Base-by-base conservation (phyloP, 1,140 invertebrate species). In the Lepidotrigona ventralis region DNA sequence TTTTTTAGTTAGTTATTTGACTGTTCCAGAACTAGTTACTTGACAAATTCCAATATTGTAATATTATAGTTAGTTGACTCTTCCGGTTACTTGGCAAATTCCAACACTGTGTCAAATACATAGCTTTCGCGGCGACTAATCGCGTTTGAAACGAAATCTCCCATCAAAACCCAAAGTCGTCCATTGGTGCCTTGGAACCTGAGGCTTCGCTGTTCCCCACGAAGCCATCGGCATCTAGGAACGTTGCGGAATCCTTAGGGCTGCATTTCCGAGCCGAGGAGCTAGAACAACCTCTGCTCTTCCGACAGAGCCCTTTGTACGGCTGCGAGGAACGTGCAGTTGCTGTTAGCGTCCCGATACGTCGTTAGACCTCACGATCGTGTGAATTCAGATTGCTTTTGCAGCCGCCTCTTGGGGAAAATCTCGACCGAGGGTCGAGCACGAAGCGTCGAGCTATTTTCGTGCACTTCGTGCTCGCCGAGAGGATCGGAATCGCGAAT, bases 201-300 rank as follows among this genome's bases (percentile, higher is more conserved):
- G 60, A 11, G 46, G 66, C 70, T 75, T 86, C 80, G 56, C 73
- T 53, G 0, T 26, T 6, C 54, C 39, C 39, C 17, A 11, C 33
- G 74, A 77, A 86, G 71, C 66, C 76, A 29, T n/a, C 60, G 29
- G 64, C 66, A 71, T 86, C 80, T 54, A 73, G 51, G 64, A 86
- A 87, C 85, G 63, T 63, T 63, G 39, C 29, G 70, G 81, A 87
- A 84, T 51, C 77, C 81, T 81, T 87, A 80, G 23, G 79, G 56
- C 63, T 81, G 51, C 73, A 64, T 69, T 71, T 53, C 63, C 11
- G 56, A 70, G 54, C 33, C 33, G 51, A 29, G 79, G 23, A 54
- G 58, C 23, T 21, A 60, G 53, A 33, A 72, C 74, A 84, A 80
- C 56, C 60, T 66, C 51, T 58, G 71, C 75, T 68, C 78, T 84